These are phyloP conservation scores for Cichlasoma orientale DNA, from an alignment of 2,797 vertebrate genomes.

Conservation along the genomic window DNA sequence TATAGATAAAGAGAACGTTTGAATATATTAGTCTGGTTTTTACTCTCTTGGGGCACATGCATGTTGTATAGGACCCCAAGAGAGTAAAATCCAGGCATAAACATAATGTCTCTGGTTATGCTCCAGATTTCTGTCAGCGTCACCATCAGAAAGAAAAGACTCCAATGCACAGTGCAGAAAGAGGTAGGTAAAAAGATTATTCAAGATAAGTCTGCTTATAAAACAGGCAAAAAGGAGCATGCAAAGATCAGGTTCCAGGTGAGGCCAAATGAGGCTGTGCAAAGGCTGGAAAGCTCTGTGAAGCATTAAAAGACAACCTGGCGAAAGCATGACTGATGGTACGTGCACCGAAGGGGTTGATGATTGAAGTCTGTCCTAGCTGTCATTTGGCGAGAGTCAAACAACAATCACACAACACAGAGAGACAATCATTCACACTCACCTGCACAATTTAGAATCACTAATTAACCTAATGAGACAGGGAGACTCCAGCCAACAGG, in stretches of 20 bases:
- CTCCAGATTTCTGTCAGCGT: neutral
- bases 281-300: neutral
- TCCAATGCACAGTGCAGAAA: neutral
- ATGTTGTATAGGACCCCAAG: neutral
- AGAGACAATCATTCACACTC: neutral
- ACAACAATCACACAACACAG: neutral
- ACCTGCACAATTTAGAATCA: neutral
- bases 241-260: fast-evolving
- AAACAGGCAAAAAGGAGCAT: neutral
- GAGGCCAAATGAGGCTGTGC: neutral
- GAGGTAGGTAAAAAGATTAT: neutral
- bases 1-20: neutral
- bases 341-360: neutral
- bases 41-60: neutral
- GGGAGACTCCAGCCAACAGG: too few relatives aligned
- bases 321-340: neutral
- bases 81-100: neutral
- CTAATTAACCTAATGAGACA: neutral
- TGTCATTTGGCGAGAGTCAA: neutral
- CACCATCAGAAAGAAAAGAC: neutral
- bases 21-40: neutral
- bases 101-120: neutral
- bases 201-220: neutral
- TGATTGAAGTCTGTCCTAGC: neutral
- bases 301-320: neutral